Evolutionary conservation across 1,140 invertebrate species (phyloP), one percentile per base, ranked within the genome.

Genomic region (Sinella curviseta): DNA sequence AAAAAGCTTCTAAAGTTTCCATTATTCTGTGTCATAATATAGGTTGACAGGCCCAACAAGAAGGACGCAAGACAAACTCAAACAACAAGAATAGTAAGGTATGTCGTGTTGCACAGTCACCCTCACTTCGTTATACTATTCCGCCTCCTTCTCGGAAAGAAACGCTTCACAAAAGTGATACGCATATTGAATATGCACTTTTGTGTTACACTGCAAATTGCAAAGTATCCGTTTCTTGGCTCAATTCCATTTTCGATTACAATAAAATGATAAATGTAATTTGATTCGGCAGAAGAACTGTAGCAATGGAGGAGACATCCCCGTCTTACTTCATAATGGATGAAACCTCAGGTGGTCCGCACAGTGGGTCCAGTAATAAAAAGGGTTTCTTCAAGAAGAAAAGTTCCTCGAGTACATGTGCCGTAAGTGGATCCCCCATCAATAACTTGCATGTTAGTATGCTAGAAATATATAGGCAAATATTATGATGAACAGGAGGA

Each of bases 311-410:
- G 20, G 83, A 84, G 24, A 80, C 83, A 34, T 77, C 80, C 16
- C 67, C 79, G 16, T 77, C 60, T 30, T 84, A 79, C 48, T 83
- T 76, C 73, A 81, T 84, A 31, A 81, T 83, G 60, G 93, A 95
- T 78, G 93, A 94, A 60, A 90, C 90, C 80, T 91, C 90, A 31
- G 90, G 91, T 76, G 89, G 92, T 26, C 74, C 75, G 2, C 74
- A 75, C 3, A 75, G 74, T 30, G 39, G 74, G 34, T 75, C 74
- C 2, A 75, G 81, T 77, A 84, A 85, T 55, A 85, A 85, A 81
- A 95, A 95, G 84, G 90, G 93, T 60, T 89, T 94, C 14, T 94
- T 96, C 80, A 95, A 95, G 85, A 96, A 96, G 85, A 88, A 94
- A 84, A 95, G 93, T 85, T 94, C 93, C 24, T 95, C 94, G 0